These are phyloP conservation scores for Epiblema foenella DNA, from an alignment of 2,888 invertebrate genomes.

Conservation along the genomic window DNA sequence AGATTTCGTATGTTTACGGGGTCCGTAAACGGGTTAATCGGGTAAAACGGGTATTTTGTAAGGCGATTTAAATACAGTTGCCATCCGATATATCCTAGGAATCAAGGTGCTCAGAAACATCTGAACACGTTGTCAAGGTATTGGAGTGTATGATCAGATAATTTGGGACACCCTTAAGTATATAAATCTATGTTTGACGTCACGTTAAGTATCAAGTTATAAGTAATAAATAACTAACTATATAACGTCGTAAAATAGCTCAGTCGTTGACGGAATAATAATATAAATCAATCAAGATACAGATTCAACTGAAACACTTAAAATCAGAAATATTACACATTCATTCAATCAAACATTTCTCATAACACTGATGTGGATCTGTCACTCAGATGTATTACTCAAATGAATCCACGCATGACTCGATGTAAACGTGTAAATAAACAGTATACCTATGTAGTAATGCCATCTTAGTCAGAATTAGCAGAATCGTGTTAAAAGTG, in stretches of 20 bases:
- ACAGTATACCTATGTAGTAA: neutral
- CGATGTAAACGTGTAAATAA: conserved; percentile 35
- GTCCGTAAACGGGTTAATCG: neutral
- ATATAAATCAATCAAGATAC: neutral
- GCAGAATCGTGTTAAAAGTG: conserved; percentile 42
- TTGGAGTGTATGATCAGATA: too few species aligned
- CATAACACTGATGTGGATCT: neutral
- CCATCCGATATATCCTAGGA: too few species aligned
- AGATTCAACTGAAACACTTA: neutral
- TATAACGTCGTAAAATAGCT: too few species aligned
- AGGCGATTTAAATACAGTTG: neutral
- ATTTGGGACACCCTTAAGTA: too few species aligned
- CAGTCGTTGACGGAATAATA: too few species aligned
- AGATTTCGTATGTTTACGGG: neutral
- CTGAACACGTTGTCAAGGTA: too few species aligned
- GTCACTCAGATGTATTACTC: conserved; percentile 14
- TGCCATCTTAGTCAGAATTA: conserved; percentile 42
- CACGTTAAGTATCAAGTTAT: too few species aligned
- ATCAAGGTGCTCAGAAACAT: too few species aligned
- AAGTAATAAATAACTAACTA: too few species aligned
- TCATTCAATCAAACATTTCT: neutral
- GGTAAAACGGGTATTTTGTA: neutral
- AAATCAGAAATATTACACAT: neutral
- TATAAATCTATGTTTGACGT: too few species aligned
- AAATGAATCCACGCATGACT: conserved; percentile 26